Percentiles rank a stretch among this genome's conserved stretches.
These are phyloP conservation scores for Haliclystus octoradiatus DNA, from an alignment of 30 jellyfish, hydroid and myxozoan species.

Conservation along the genomic window DNA sequence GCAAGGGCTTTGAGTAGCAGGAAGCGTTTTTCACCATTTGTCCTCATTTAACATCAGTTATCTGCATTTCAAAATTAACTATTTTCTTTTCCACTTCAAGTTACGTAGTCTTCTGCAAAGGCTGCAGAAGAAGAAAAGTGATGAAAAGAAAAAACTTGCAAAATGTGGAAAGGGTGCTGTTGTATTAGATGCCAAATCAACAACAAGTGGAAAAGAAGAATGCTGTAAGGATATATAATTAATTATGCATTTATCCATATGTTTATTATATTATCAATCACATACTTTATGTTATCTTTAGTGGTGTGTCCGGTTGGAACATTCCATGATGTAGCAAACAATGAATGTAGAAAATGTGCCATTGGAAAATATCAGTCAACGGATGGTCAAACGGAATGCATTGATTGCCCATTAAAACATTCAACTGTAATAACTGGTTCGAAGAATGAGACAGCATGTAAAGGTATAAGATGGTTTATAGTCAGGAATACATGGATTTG, in stretches of 20 bases:
- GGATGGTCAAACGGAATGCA: constrained; percentile 55
- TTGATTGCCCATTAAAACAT: constrained; percentile 29
- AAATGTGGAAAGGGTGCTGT: background rate
- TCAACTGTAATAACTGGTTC: constrained; percentile 45
- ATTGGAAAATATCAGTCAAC: constrained; percentile 48
- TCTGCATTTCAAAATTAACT: too few species aligned
- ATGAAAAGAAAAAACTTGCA: background rate
- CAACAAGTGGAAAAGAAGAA: background rate
- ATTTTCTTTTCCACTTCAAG: too few species aligned
- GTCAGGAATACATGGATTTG: too few species aligned
- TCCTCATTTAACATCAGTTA: too few species aligned
- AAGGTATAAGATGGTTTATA: too few species aligned
- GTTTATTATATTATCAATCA: too few species aligned
- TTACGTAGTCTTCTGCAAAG: background rate
- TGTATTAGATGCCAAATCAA: background rate
- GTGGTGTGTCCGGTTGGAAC: constrained; percentile 55
- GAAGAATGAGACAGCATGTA: constrained; percentile 36
- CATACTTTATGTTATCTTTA: too few species aligned
- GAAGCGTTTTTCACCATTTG: too few species aligned
- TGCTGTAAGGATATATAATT: too few species aligned
- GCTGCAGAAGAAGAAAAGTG: background rate
- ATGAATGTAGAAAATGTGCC: constrained; percentile 17
- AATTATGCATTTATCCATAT: too few species aligned
- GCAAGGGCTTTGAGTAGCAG: too few species aligned
- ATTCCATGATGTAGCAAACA: constrained; percentile 32